phyloP scores from a whole-genome alignment of 2,113 vertebrate species.

The Hiodon tergisus region DNA sequence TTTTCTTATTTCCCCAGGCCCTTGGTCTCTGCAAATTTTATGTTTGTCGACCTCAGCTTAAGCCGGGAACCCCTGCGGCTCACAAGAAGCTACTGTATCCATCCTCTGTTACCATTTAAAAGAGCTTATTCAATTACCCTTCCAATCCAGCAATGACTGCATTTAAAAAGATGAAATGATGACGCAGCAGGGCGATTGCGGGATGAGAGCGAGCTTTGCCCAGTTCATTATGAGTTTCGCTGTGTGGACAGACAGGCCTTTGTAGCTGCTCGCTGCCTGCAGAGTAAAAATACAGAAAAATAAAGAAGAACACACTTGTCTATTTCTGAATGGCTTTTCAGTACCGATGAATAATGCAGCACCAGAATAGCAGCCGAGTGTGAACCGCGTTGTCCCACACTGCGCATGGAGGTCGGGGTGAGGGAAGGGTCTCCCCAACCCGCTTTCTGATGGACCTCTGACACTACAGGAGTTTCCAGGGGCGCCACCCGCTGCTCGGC shows the following conservation, averaged over 20 bases:
- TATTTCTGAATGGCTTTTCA: conserved; percentile 17
- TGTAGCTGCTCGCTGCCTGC: background rate
- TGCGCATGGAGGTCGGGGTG: background rate
- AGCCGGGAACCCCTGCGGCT: background rate
- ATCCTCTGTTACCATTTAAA: too few species aligned
- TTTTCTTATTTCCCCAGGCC: too few species aligned
- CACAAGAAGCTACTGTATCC: conserved; percentile 19
- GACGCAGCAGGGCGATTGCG: conserved; percentile 18
- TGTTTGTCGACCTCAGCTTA: conserved; percentile 8
- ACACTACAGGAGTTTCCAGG: too few species aligned
- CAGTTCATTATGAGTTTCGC: conserved; percentile 26
- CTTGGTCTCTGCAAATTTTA: background rate
- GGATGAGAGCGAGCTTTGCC: conserved; percentile 17
- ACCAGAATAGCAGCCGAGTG: background rate
- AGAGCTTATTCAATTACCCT: too few species aligned
- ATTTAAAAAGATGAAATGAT: conserved; percentile 10
- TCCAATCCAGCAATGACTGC: conserved; percentile 14
- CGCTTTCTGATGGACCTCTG: too few species aligned
- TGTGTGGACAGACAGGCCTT: conserved; percentile 21
- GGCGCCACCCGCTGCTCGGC: too few species aligned
- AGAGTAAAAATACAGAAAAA: too few species aligned
- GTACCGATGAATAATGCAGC: conserved; percentile 10
- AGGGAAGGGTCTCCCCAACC: too few species aligned
- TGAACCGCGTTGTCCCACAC: background rate
- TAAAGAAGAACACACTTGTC: conserved; percentile 24